Evolutionary conservation across 2,113 vertebrate species (phyloP).

Genomic region (Phyllopteryx taeniolatus): DNA sequence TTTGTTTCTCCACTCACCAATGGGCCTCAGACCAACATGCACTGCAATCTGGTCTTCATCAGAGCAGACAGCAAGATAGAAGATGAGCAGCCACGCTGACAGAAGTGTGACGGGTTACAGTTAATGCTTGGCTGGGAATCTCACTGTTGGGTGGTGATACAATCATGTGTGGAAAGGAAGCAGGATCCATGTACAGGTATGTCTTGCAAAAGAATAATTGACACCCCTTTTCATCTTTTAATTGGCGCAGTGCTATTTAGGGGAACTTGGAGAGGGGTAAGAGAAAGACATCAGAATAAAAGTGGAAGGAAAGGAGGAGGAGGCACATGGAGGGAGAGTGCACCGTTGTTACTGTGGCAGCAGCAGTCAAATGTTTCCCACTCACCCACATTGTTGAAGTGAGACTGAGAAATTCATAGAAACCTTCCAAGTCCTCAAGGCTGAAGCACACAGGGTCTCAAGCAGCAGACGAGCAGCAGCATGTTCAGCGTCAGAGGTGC

Average conservation of each 20-base stretch:
- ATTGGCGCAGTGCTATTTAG: constrained; percentile 72
- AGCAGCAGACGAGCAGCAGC: neutral
- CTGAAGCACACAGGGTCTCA: neutral
- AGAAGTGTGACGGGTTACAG: constrained; percentile 58
- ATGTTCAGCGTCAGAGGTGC: neutral
- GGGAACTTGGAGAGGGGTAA: constrained; percentile 61
- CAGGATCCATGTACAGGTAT: constrained; percentile 60
- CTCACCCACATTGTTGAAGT: constrained; percentile 7
- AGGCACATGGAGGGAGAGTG: constrained; percentile 16
- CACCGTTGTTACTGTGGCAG: constrained; percentile 63
- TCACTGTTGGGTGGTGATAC: constrained; percentile 69
- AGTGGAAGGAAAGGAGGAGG: constrained; percentile 30
- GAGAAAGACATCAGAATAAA: constrained; percentile 41
- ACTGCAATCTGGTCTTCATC: constrained; percentile 62
- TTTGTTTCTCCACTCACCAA: constrained; percentile 59
- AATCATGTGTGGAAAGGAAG: constrained; percentile 72
- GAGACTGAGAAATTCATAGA: neutral
- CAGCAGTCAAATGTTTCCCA: constrained; percentile 60
- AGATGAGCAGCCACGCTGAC: constrained; percentile 60
- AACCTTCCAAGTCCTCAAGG: neutral
- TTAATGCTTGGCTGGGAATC: constrained; percentile 68
- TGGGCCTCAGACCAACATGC: constrained; percentile 43
- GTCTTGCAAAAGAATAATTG: constrained; percentile 77
- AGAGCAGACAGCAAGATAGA: constrained; percentile 55
- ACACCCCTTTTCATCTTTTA: constrained; percentile 73